phyloP scores from a whole-genome alignment of 2,888 invertebrate species.

The Drosophila prolongata region DNA sequence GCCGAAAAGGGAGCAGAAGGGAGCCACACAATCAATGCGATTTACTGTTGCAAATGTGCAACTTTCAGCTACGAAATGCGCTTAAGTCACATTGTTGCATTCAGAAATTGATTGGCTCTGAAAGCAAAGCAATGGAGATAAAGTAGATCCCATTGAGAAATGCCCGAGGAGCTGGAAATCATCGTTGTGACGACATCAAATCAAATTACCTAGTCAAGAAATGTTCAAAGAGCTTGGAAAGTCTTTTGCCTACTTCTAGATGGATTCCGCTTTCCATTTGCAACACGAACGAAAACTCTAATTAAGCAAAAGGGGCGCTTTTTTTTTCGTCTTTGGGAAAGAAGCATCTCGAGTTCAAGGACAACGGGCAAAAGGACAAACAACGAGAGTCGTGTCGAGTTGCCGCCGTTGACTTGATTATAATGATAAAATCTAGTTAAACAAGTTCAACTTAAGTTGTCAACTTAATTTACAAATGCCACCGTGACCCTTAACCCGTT shows the following conservation, averaged over 20 bases:
- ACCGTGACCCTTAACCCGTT: slow-evolving; percentile 12
- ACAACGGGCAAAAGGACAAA: slow-evolving; percentile 24
- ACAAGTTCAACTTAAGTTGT: slow-evolving; percentile 73
- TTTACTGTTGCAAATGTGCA: slow-evolving; percentile 40
- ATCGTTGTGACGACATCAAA: slow-evolving; percentile 22
- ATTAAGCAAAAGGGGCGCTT: slow-evolving; percentile 21
- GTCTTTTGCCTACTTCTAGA: slow-evolving; percentile 8
- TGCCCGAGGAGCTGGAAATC: slow-evolving; percentile 20
- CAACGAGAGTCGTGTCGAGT: slow-evolving; percentile 22
- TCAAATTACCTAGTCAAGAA: slow-evolving; percentile 7
- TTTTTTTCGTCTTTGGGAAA: neutral
- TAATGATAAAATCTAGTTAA: slow-evolving; percentile 78
- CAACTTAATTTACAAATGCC: slow-evolving; percentile 65
- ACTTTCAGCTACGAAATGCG: slow-evolving; percentile 19
- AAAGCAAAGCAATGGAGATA: neutral
- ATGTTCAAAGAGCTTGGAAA: slow-evolving; percentile 4
- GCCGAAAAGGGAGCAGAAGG: neutral
- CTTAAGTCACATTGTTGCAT: slow-evolving; percentile 39
- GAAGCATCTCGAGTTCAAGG: slow-evolving; percentile 20
- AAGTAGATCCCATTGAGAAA: slow-evolving; percentile 18
- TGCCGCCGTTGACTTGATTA: slow-evolving; percentile 70
- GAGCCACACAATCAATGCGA: slow-evolving; percentile 31
- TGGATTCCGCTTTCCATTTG: neutral
- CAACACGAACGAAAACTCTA: slow-evolving; percentile 29
- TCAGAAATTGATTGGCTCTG: slow-evolving; percentile 43